Percentiles rank a stretch among this genome's conserved stretches.
phyloP scores from a whole-genome alignment of 2,797 vertebrate genomes.

The Sebastes glaucus region DNA sequence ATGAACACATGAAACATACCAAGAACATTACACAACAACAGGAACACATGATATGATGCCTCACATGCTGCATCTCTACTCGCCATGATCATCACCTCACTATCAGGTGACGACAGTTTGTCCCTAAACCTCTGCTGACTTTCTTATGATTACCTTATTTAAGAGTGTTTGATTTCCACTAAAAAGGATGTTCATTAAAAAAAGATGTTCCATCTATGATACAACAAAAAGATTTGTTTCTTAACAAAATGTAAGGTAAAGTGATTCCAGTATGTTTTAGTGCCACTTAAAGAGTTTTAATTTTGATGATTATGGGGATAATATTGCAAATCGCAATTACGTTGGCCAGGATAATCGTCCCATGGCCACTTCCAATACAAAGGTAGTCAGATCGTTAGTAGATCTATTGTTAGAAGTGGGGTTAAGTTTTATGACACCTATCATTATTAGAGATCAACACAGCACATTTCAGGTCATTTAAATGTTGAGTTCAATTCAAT shows the following conservation, averaged over 20 bases:
- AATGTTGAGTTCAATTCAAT: no score
- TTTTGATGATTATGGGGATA: neutral
- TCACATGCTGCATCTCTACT: neutral
- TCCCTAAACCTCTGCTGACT: neutral
- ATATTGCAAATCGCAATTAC: fast-evolving
- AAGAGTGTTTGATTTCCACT: no score
- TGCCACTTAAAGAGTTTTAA: no score
- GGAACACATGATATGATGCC: neutral
- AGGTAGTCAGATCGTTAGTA: neutral
- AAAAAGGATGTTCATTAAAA: no score
- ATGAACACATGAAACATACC: neutral
- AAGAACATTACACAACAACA: neutral
- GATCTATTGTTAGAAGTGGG: neutral
- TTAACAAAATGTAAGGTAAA: no score
- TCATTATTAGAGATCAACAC: neutral
- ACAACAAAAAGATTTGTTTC: no score
- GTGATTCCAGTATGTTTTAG: no score
- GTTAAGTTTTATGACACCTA: neutral
- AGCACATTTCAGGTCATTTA: neutral
- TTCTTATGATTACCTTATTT: neutral
- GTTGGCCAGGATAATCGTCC: no score
- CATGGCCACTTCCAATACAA: neutral
- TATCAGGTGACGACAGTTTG: neutral
- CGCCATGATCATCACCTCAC: neutral
- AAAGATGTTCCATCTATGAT: fast-evolving